Base-by-base conservation (phyloP, 2,888 invertebrate species). In the Xestia ashworthii region DNA sequence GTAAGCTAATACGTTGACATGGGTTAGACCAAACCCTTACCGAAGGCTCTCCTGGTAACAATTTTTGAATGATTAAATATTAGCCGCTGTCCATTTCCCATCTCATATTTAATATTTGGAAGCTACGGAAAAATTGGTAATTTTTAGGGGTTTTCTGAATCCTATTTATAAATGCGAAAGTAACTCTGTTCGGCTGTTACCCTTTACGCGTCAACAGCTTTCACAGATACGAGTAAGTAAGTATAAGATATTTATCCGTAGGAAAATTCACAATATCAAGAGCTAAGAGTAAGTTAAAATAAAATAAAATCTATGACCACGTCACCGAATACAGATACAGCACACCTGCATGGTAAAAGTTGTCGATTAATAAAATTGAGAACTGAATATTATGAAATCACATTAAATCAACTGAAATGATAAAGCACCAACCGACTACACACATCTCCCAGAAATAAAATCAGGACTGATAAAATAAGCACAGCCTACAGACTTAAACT, bases 1-100 rank as follows among this genome's bases (percentile, higher is more conserved):
- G n/a, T 79, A 86, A 87, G 78, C 80, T 79, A 81, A 75, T 81
- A 78, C 80, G 86, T 90, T 90, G 89, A 87, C 89, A 86, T 90
- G 90, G 90, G 87, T 86, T 83, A 71, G 76, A 71, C 64, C 44
- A 73, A 71, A 79, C 72, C 74, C 71, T 80, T 75, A 48, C 53
- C 25, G 6, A 67, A 19, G 16, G 5, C 12, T 46, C 46, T 67
- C 46, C 41, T 44, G 25, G 68, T 48, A 73, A 74, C 78, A 60
- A 44, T 74, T 60, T 66, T 64, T 38, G n/a, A 68, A 76, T 58
- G 25, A 76, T 76, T n/a, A 60, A 60, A 81, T 80, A 78, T 65
- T 80, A 8, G 32, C 64, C 55, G n/a, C 19, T 32, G 58, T 81
- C 44, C 44, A 44, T 74, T 16, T 65, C 65, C 73, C 32, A 50